Evolutionary conservation across 2,113 vertebrate genomes (phyloP).

Genomic region (Dicentrarchus labrax): DNA sequence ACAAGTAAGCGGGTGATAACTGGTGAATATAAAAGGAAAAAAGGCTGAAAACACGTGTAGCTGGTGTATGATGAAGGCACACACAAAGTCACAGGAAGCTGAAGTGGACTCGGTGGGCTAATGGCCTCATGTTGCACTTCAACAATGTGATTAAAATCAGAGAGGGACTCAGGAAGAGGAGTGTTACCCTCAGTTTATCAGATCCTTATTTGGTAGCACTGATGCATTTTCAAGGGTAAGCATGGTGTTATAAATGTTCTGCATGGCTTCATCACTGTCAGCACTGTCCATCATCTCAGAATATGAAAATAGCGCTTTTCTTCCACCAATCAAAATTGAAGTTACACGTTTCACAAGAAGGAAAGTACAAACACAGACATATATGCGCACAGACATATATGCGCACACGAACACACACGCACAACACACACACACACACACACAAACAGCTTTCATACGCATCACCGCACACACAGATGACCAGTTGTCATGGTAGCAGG

Average conservation of each 20-base stretch:
- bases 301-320: constrained; percentile 18
- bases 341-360: constrained; percentile 18
- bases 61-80: not conserved
- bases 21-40: not conserved
- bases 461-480: constrained; percentile 54
- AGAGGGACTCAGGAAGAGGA: not conserved
- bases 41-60: not conserved
- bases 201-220: not conserved
- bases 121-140: not conserved
- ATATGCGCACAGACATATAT: not conserved
- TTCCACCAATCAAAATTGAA: constrained; percentile 7
- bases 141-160: constrained; percentile 10
- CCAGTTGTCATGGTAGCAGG: constrained; percentile 77
- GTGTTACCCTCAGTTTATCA: not conserved
- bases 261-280: constrained; percentile 6
- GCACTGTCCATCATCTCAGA: constrained; percentile 19
- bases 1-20: constrained; percentile 3
- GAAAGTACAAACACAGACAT: not conserved
- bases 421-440: not conserved
- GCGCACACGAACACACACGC: not conserved
- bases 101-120: not conserved
- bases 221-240: not conserved
- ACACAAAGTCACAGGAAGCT: not conserved
- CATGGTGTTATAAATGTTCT: not conserved
- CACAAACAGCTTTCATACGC: constrained; percentile 7